phyloP scores from a whole-genome alignment of 2,113 vertebrate species.

The Pelvicachromis taeniatus region DNA sequence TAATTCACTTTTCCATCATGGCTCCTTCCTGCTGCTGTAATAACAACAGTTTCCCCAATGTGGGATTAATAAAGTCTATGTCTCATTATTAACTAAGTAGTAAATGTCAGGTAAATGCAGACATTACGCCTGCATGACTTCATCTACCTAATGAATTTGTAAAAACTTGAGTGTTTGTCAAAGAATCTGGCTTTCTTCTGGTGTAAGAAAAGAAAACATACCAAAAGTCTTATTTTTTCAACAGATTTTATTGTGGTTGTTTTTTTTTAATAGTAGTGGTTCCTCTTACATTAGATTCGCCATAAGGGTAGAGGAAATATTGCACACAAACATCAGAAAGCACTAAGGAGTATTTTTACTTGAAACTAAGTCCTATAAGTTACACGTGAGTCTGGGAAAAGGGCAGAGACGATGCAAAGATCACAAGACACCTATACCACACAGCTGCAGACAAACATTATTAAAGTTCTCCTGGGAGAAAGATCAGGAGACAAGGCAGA shows the following conservation, averaged over 20 bases:
- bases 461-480: constrained; percentile 85
- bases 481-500: constrained; percentile 67
- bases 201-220: neutral
- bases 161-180: neutral
- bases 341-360: constrained; percentile 94
- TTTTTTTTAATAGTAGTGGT: constrained; percentile 65
- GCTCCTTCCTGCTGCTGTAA: neutral
- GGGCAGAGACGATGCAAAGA: constrained; percentile 85
- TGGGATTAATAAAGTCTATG: neutral
- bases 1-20: neutral
- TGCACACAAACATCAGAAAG: constrained; percentile 99
- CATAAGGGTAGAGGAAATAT: constrained; percentile 85
- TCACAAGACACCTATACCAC: constrained; percentile 95
- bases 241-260: constrained; percentile 90
- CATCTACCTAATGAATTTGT: neutral
- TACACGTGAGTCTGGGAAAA: constrained; percentile 88
- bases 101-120: neutral
- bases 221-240: constrained; percentile 51
- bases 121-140: neutral
- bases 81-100: neutral
- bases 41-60: neutral
- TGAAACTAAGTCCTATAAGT: constrained; percentile 93
- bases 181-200: neutral
- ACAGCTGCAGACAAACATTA: constrained; percentile 91
- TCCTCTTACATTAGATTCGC: constrained; percentile 90